Base-by-base conservation (phyloP, 2,797 vertebrate species). In the Mallotus villosus region DNA sequence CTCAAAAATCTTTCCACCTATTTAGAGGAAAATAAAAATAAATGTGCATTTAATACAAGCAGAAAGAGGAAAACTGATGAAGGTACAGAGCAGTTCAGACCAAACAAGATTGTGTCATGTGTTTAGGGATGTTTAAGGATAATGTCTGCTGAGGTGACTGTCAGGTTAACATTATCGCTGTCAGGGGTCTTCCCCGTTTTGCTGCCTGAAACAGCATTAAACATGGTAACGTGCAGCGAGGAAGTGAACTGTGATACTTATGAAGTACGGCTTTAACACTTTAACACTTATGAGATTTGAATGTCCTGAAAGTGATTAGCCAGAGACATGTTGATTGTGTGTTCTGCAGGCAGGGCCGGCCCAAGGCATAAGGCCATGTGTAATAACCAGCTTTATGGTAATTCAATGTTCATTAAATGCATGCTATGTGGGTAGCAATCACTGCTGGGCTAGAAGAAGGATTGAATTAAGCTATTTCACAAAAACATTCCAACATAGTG, bases 1-100 rank as follows among this genome's bases (percentile, higher is more conserved):
- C 61, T 9, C 74, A 74, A 78, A 14, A 29, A 2, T 11, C 5
- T 46, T 46, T 46, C 41, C 41, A 46, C 41, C 34, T 46, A 63
- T 69, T 63, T 70, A 55, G 12, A 22, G 73, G 73, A 66, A 67
- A 67, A 59, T 51, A 51, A 64, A 73, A 81, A 68, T 62, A 73
- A 81, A 68, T 46, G 62, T 49, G 63, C 37, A 3, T 37, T 3
- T 17, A 53, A 27, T 41, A 67, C 11, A 53, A 67, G 64, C 2
- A 46, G 2, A 46, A 46, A 46, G 41, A 46, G 41, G 11, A 46
- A 46, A 14, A 46, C 41, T 46, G 11, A 46, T 46, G 41, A 46
- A 14, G 9, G 41, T 12, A 46, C 9, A 46, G 41, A 14, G 41
- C 9, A 46, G 41, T 46, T 46, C 41, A 46, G 41, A 46, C 41